phyloP scores from a whole-genome alignment of 1,140 invertebrate species.

The Fopius arisanus region DNA sequence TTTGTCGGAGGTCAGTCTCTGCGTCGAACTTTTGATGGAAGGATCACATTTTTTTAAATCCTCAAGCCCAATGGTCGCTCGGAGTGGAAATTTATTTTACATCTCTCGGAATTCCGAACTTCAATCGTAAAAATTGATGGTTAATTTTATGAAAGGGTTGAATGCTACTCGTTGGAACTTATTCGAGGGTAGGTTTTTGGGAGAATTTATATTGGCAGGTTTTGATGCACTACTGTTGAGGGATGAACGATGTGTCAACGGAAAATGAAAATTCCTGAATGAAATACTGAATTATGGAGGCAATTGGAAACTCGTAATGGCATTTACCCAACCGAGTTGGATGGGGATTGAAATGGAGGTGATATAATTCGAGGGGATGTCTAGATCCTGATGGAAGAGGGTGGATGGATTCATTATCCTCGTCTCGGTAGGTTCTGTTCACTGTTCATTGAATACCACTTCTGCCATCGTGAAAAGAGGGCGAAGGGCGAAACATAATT shows the following conservation, averaged over 20 bases:
- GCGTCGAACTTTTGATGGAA: too few species aligned
- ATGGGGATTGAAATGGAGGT: neutral
- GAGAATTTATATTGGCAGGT: too few species aligned
- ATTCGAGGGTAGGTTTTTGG: too few species aligned
- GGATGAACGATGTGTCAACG: neutral
- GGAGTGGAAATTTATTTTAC: neutral
- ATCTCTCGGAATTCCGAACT: too few species aligned
- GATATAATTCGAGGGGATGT: neutral
- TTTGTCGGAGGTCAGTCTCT: too few species aligned
- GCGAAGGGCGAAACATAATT: neutral
- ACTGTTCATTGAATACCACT: neutral
- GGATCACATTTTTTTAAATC: too few species aligned
- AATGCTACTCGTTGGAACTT: too few species aligned
- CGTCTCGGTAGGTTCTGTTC: neutral
- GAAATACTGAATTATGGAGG: neutral
- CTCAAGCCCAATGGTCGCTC: neutral
- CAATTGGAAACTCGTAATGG: conserved; percentile 1
- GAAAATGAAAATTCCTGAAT: conserved; percentile 5
- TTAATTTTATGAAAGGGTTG: too few species aligned
- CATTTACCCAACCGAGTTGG: neutral
- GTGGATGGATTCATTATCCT: neutral
- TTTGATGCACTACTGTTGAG: too few species aligned
- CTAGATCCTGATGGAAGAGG: neutral
- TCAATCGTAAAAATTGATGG: too few species aligned
- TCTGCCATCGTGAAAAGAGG: neutral